A percentile compares a stretch with the other conserved stretches of the same genome.
Conservation (phyloP, 2,797 vertebrate species). For the Cephalopachus bancanus region DNA sequence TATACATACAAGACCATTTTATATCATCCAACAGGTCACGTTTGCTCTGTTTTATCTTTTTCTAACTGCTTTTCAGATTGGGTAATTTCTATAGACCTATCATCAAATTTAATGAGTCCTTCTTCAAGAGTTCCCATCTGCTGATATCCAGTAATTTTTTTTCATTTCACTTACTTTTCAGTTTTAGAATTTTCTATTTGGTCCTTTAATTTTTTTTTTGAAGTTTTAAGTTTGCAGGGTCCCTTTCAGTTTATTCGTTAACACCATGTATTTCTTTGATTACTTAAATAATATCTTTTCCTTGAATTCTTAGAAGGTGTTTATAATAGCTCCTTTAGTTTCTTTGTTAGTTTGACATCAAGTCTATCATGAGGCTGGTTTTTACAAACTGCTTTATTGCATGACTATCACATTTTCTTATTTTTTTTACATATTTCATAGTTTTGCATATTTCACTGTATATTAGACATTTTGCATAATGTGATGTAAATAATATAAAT, state of each 20-base stretch:
- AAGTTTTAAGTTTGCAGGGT: background rate
- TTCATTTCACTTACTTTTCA: background rate
- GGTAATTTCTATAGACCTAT: background rate
- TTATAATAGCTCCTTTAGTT: background rate
- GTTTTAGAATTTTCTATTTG: background rate
- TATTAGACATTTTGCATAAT: constrained; percentile 18
- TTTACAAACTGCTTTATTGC: background rate
- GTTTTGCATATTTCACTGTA: background rate
- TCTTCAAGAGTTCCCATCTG: background rate
- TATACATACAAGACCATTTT: background rate
- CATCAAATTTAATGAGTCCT: background rate
- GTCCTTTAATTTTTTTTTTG: background rate
- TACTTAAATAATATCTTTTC: background rate
- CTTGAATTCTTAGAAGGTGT: background rate
- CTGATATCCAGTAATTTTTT: background rate
- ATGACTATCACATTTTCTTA: background rate
- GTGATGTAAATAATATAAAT: background rate
- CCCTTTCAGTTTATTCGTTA: background rate
- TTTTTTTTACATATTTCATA: constrained; percentile 9
- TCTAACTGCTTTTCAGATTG: background rate
- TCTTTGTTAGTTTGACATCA: background rate
- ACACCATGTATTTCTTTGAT: background rate
- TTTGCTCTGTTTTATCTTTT: background rate
- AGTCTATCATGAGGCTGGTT: background rate
- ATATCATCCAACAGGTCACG: background rate